These are phyloP conservation scores for Aphidius ervi DNA, from an alignment of 1,140 invertebrate species.

Conservation along the genomic window DNA sequence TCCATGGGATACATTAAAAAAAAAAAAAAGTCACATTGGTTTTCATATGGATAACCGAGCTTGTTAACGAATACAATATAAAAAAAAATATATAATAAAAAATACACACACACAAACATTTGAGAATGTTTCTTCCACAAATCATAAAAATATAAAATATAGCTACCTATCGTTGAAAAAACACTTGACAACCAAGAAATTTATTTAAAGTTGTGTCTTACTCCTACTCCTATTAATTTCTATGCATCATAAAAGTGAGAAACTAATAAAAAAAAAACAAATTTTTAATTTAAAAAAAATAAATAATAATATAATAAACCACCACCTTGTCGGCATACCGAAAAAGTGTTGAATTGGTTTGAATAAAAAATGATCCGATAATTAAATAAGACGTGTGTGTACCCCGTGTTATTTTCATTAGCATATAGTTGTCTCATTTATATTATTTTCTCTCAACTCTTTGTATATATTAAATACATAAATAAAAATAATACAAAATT, in stretches of 20 bases:
- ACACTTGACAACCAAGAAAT: conserved; percentile 14
- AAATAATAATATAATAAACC: conserved; percentile 1
- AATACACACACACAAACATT: background rate
- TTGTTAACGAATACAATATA: conserved; percentile 21
- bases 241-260: background rate
- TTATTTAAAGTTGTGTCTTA: conserved; percentile 6
- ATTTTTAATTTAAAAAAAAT: background rate
- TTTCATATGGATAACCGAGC: conserved; percentile 6
- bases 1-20: too few species aligned
- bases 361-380: conserved; percentile 1
- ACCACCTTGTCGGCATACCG: background rate
- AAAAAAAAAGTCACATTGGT: too few species aligned
- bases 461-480: background rate
- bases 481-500: background rate
- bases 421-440: conserved; percentile 1
- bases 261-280: background rate
- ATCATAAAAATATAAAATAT: conserved; percentile 27
- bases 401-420: conserved; percentile 11
- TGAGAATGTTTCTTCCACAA: conserved; percentile 23
- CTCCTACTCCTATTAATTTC: background rate
- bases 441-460: background rate
- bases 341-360: background rate
- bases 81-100: conserved; percentile 8
- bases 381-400: conserved; percentile 4
- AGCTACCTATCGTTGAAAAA: conserved; percentile 18